Evolutionary conservation across 2,888 invertebrate genomes (phyloP), one percentile per base, ranked within the genome.

Genomic region (Rhingia rostrata): DNA sequence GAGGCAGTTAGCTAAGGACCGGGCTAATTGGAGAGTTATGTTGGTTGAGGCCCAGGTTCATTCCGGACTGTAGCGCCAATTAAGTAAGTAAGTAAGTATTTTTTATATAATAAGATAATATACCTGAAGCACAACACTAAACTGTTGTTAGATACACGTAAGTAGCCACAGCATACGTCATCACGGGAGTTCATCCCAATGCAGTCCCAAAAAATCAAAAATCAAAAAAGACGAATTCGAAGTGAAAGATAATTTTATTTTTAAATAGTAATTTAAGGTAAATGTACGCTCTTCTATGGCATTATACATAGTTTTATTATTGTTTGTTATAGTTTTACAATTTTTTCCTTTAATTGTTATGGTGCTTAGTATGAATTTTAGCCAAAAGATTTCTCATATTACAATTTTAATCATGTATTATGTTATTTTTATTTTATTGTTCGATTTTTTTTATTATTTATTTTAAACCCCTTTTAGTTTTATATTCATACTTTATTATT

Each of bases 241-340:
- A 84, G 84, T 84, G 84, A 84, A 84, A 84, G 84, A 80, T 84
- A 84, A 84, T 74, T 84, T 84, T 84, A 84, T 84, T 84, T 80
- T 84, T 80, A 84, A 80, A 84, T 80, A 79, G 84, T 84, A 74
- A 84, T 80, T 84, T 75, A 84, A 53, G 80, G 63, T 84, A 84
- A 74, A 84, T 83, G 56, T 79, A 70, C 80, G 84, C 69, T 74
- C 56, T 64, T 75, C 74, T 80, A 80, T 78, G 70, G 78, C 78
- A 78, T 80, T 75, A 49, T 70, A 84, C 80, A 80, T 74, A 67
- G 53, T 45, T 53, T 74, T 69, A 35, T 41, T 67, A 60, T 51
- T 30, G 51, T 75, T 43, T 39, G 60, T 70, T 39, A 58, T 33
- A 82, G 37, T 72, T 60, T 60, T 70, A 47, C 54, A n/a, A 63